These are phyloP conservation scores for Agriotes lineatus DNA, from an alignment of 2,888 invertebrate species.

Conservation along the genomic window DNA sequence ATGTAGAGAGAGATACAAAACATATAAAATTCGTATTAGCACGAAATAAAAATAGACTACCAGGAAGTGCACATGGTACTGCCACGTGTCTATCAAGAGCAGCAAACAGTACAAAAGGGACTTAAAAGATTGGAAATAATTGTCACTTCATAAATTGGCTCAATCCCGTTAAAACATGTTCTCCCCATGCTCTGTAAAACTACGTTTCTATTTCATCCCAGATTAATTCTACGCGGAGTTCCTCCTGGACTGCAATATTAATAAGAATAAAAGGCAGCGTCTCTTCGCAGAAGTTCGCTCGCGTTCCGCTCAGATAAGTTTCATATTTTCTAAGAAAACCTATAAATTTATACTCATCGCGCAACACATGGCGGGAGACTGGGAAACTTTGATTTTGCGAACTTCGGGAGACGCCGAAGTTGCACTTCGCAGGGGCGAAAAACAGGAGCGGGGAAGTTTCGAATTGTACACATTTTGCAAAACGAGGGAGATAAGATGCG, in stretches of 20 bases:
- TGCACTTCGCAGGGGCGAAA: neutral
- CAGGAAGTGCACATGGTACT: neutral
- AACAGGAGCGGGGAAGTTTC: constrained; percentile 15
- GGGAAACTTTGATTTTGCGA: constrained; percentile 30
- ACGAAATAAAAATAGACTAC: no score
- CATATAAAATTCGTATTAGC: no score
- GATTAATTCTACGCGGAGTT: constrained; percentile 26
- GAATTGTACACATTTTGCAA: constrained; percentile 7
- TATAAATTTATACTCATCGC: constrained; percentile 42
- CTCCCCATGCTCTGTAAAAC: constrained; percentile 39
- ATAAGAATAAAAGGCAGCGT: constrained; percentile 29
- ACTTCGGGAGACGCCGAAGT: constrained; percentile 17
- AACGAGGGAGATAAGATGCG: neutral
- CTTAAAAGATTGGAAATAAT: constrained; percentile 61
- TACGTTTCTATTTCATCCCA: constrained; percentile 22
- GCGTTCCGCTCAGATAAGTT: constrained; percentile 38
- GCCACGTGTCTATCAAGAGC: constrained; percentile 54
- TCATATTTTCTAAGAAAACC: constrained; percentile 40
- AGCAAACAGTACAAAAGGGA: constrained; percentile 51
- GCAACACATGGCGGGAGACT: constrained; percentile 38
- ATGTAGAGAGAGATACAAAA: no score
- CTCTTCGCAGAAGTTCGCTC: constrained; percentile 35
- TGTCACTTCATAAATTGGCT: constrained; percentile 64
- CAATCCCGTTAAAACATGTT: constrained; percentile 63
- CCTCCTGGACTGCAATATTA: constrained; percentile 30